Evolutionary conservation across 2,888 invertebrate genomes (phyloP).

Genomic region (Belgica antarctica): DNA sequence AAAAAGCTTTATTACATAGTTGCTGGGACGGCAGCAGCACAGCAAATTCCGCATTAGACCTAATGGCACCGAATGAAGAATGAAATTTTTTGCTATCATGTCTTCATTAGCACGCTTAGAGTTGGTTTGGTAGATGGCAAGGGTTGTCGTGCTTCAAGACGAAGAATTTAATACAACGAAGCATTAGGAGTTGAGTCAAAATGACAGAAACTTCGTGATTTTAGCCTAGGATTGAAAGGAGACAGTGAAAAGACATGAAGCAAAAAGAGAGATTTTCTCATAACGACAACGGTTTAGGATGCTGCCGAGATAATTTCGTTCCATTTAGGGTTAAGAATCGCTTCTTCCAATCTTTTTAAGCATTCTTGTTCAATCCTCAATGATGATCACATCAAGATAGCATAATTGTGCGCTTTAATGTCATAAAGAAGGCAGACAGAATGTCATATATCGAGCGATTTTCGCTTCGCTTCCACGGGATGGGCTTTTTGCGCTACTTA

Average conservation of each 20-base stretch:
- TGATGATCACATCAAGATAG: not conserved
- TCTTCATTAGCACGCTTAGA: conserved; percentile 6
- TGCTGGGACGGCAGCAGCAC: not conserved
- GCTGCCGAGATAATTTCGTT: not conserved
- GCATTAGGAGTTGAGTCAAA: not conserved
- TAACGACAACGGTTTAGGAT: too few relatives aligned
- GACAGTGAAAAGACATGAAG: not conserved
- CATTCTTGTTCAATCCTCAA: not conserved
- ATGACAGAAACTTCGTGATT: not conserved
- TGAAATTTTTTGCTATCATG: not conserved
- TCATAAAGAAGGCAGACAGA: not conserved
- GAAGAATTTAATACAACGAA: not conserved
- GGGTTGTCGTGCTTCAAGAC: not conserved
- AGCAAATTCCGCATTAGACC: conserved; percentile 20
- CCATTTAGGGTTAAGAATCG: not conserved
- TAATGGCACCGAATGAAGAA: conserved; percentile 10
- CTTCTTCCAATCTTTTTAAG: too few relatives aligned
- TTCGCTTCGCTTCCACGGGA: not conserved
- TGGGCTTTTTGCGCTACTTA: conserved; percentile 7
- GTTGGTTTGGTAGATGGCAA: too few relatives aligned
- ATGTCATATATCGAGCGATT: not conserved
- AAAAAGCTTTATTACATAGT: not conserved
- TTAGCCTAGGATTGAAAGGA: not conserved
- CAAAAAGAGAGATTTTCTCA: too few relatives aligned
- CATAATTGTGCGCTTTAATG: not conserved